These are phyloP conservation scores for Vidua macroura DNA, from an alignment of 2,113 vertebrate genomes.

Conservation along the genomic window DNA sequence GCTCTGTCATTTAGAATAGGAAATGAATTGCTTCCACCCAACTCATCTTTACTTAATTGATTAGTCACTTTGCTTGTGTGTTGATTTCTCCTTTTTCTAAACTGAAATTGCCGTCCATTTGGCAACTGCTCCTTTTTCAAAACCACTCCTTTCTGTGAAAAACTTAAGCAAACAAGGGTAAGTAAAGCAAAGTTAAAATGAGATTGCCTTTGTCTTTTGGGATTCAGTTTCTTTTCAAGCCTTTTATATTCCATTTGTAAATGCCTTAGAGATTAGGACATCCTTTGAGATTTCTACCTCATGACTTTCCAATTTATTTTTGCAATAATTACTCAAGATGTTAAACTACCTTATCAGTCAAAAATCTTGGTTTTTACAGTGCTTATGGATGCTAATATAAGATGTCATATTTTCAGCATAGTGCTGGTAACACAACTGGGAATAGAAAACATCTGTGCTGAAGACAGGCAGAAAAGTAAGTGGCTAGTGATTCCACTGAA, in stretches of 20 bases:
- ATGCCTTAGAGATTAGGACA: not conserved
- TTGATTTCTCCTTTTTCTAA: not conserved
- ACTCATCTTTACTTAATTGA: not conserved
- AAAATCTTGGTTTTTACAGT: not conserved
- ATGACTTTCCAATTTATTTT: slow-evolving; percentile 11
- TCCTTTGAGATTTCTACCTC: slow-evolving; percentile 24
- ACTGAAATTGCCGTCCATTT: not conserved
- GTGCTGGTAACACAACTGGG: not conserved
- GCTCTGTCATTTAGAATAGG: not conserved
- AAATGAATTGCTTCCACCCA: not conserved
- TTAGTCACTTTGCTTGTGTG: not conserved
- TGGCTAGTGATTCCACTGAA: not conserved
- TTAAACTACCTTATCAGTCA: slow-evolving; percentile 49
- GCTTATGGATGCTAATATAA: not conserved
- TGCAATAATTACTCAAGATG: slow-evolving; percentile 11
- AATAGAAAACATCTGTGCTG: not conserved
- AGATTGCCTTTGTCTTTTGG: not conserved
- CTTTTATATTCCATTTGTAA: not conserved
- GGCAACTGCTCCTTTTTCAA: not conserved
- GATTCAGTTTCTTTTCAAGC: not conserved
- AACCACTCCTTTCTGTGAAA: not conserved
- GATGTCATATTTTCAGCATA: not conserved
- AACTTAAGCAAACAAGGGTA: not conserved
- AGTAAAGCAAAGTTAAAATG: not conserved
- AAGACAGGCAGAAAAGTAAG: not conserved